Percentiles rank a stretch among this genome's conserved stretches.
These are phyloP conservation scores for Scelioninae gen. 1 DNA, from an alignment of 2,888 invertebrate genomes.

Conservation along the genomic window DNA sequence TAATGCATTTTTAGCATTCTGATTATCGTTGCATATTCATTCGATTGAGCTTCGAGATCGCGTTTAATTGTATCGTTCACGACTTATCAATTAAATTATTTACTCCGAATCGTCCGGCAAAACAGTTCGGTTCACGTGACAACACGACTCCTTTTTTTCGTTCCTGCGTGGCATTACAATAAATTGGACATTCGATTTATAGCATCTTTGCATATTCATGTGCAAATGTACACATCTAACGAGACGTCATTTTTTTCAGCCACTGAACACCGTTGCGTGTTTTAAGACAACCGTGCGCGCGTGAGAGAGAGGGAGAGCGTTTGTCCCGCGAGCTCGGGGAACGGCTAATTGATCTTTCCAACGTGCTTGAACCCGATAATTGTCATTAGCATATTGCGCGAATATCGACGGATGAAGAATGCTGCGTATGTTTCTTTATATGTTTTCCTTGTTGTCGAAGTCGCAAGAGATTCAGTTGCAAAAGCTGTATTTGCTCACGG, in stretches of 20 bases:
- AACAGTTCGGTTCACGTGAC: constrained; percentile 38
- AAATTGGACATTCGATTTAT: constrained; percentile 60
- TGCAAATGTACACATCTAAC: constrained; percentile 57
- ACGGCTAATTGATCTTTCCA: constrained; percentile 82
- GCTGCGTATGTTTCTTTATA: constrained; percentile 63
- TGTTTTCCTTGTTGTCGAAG: constrained; percentile 47
- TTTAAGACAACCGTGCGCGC: constrained; percentile 59
- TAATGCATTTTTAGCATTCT: constrained; percentile 42
- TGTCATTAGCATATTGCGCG: constrained; percentile 80
- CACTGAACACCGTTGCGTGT: constrained; percentile 56
- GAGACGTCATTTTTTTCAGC: constrained; percentile 52
- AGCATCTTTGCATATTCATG: constrained; percentile 65
- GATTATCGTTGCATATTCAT: constrained; percentile 56
- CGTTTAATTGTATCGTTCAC: constrained; percentile 51
- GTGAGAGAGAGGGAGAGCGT: constrained; percentile 30
- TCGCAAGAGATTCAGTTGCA: background rate
- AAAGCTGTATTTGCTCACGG: too few relatives aligned
- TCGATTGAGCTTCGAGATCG: constrained; percentile 31
- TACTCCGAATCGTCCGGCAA: constrained; percentile 22
- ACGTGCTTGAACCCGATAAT: constrained; percentile 82
- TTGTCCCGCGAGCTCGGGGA: constrained; percentile 71
- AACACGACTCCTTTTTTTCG: constrained; percentile 6
- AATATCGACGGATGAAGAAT: constrained; percentile 72
- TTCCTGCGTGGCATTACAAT: constrained; percentile 29
- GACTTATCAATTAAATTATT: constrained; percentile 45